Evolutionary conservation across 2,797 vertebrate genomes (phyloP).

Genomic region (Tiaroga cobitis): DNA sequence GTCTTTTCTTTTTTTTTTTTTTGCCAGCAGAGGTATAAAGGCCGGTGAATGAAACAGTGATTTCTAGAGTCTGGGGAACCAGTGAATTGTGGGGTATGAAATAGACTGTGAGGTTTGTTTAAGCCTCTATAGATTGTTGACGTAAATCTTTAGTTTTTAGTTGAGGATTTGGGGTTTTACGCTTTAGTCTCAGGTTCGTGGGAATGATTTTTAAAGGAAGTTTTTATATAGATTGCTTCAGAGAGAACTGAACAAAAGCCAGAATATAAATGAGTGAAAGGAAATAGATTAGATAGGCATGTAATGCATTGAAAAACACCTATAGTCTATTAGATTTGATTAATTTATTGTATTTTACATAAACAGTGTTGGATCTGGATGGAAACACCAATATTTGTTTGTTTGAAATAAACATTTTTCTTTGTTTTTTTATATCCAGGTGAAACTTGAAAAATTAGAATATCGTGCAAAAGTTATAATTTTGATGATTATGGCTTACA

Average conservation of each 20-base stretch:
- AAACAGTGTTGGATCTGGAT: neutral
- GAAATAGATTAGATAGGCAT: neutral
- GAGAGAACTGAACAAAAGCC: neutral
- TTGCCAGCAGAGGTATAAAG: conserved; percentile 66
- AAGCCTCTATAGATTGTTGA: conserved; percentile 15
- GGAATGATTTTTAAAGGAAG: conserved; percentile 4
- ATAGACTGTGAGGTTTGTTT: conserved; percentile 19
- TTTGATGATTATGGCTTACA: no score
- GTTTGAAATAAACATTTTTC: neutral
- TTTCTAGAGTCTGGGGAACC: conserved; percentile 54
- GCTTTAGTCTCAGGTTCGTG: conserved; percentile 2
- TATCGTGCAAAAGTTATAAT: no score
- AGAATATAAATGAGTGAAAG: neutral
- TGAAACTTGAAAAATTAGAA: no score
- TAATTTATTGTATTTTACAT: neutral
- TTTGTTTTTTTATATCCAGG: no score
- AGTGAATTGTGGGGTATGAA: conserved; percentile 35
- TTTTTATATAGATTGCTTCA: neutral
- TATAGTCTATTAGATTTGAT: neutral
- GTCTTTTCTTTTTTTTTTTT: conserved; percentile 72
- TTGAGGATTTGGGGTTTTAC: neutral
- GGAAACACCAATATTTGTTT: neutral
- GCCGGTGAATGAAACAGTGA: conserved; percentile 55
- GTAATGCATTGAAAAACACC: neutral
- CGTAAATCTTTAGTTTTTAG: conserved; percentile 27